Evolutionary conservation across 1,140 invertebrate species (phyloP).

Genomic region (Pogonomyrmex californicus): DNA sequence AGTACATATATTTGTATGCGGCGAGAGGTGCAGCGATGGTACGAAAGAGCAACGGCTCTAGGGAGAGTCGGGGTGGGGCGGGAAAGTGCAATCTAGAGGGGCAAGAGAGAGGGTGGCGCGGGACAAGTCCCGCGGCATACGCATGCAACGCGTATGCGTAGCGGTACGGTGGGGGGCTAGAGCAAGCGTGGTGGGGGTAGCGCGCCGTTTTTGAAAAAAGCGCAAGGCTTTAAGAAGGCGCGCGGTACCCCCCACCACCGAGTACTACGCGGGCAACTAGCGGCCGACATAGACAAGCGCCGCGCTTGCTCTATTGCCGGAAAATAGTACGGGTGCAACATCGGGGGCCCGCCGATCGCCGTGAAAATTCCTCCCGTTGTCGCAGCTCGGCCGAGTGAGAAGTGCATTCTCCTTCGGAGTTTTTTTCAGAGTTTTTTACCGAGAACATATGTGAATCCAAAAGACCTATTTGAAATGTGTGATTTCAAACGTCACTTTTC

Average conservation of each 20-base stretch:
- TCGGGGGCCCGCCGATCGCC: not conserved
- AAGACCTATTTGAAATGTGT: not conserved
- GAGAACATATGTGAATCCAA: not conserved
- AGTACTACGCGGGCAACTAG: conserved; percentile 83
- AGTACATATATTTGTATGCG: not conserved
- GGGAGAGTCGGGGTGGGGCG: conserved; percentile 50
- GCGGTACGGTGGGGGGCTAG: conserved; percentile 41
- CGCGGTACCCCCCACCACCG: conserved; percentile 83
- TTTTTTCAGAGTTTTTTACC: not conserved
- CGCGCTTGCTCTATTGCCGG: conserved; percentile 73
- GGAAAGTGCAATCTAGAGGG: conserved; percentile 71
- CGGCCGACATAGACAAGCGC: conserved; percentile 82
- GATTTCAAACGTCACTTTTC: not conserved
- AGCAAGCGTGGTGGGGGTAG: conserved; percentile 74
- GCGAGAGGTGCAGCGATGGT: conserved; percentile 27
- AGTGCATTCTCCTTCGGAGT: not conserved
- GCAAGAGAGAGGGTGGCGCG: conserved; percentile 8
- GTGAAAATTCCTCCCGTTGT: conserved; percentile 3
- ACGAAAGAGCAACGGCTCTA: conserved; percentile 52
- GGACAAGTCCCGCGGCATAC: conserved; percentile 18
- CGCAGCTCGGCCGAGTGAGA: not conserved
- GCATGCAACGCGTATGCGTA: conserved; percentile 58
- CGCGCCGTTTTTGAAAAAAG: conserved; percentile 85
- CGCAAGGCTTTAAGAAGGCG: conserved; percentile 86
- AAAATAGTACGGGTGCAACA: conserved; percentile 70